These are phyloP conservation scores for Cassiopea andromeda DNA, from an alignment of 30 jellyfish, hydroid and myxozoan genomes.

Conservation along the genomic window DNA sequence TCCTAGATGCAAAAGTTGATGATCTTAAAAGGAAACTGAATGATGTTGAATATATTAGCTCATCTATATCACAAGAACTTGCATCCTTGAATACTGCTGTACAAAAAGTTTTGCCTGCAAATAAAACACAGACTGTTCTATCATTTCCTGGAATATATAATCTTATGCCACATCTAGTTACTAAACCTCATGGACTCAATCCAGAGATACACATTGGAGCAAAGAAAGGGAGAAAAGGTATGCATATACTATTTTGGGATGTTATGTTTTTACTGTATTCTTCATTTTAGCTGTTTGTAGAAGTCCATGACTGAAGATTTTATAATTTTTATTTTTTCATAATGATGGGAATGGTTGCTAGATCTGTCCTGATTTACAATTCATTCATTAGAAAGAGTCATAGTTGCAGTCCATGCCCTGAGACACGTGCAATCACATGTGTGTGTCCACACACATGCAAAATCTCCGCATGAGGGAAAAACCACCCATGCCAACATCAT, in stretches of 20 bases:
- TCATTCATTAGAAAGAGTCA: no score
- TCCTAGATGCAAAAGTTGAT: conserved; percentile 59
- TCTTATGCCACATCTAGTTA: conserved; percentile 87
- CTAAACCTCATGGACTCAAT: conserved; percentile 83
- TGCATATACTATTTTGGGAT: not conserved
- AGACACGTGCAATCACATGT: no score
- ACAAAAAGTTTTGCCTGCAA: conserved; percentile 61
- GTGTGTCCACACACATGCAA: no score
- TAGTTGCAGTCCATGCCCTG: no score
- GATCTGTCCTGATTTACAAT: no score
- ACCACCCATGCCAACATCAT: no score
- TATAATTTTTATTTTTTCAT: no score
- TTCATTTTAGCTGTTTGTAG: not conserved
- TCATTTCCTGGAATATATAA: conserved; percentile 86
- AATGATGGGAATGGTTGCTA: no score
- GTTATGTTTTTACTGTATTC: not conserved
- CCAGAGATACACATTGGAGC: conserved; percentile 76
- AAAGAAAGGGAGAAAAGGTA: conserved; percentile 60
- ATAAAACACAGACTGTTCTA: conserved; percentile 61
- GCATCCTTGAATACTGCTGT: conserved; percentile 68
- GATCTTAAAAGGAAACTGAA: conserved; percentile 63
- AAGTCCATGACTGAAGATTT: not conserved
- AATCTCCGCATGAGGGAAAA: no score
- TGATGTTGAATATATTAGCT: conserved; percentile 78
- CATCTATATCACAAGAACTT: conserved; percentile 77